Percentiles rank a stretch among this genome's conserved stretches.
Evolutionary conservation across 2,797 vertebrate species (phyloP).

Genomic region (Monodelphis domestica): DNA sequence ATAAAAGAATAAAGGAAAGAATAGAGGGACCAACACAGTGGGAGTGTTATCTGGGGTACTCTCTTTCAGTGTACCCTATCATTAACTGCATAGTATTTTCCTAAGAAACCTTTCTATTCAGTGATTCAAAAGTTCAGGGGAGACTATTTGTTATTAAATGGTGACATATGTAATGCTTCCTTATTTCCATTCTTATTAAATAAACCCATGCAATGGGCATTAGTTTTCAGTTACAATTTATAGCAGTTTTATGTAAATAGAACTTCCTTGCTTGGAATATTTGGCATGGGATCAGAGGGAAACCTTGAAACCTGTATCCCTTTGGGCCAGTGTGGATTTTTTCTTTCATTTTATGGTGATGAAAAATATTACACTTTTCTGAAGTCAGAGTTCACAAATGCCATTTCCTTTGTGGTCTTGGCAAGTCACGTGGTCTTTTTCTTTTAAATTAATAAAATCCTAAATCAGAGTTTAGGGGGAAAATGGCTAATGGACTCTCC

Average conservation of each 20-base stretch:
- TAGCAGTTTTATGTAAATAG: conserved; percentile 83
- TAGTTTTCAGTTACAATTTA: conserved; percentile 77
- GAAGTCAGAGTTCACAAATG: conserved; percentile 82
- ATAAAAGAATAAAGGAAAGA: not conserved
- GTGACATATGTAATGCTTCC: conserved; percentile 66
- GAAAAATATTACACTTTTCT: conserved; percentile 83
- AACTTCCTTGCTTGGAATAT: conserved; percentile 81
- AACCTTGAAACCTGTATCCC: conserved; percentile 83
- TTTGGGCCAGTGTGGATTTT: conserved; percentile 77
- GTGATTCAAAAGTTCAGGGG: conserved; percentile 6
- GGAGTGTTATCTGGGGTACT: conserved; percentile 1
- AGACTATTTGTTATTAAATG: conserved; percentile 68
- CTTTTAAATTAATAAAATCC: conserved; percentile 88
- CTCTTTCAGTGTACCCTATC: not conserved
- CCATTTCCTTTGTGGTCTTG: conserved; percentile 87
- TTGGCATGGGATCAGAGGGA: conserved; percentile 85
- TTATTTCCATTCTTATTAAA: conserved; percentile 76
- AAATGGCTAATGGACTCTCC: conserved; percentile 80
- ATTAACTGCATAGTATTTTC: conserved; percentile 6
- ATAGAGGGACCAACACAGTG: not conserved
- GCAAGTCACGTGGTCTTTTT: conserved; percentile 84
- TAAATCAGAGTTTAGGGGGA: conserved; percentile 85
- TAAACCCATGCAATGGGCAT: conserved; percentile 69
- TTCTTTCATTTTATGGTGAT: conserved; percentile 81
- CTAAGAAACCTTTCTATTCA: conserved; percentile 10